Conservation (phyloP, 2,113 vertebrate species). For the Trematomus loennbergii region DNA sequence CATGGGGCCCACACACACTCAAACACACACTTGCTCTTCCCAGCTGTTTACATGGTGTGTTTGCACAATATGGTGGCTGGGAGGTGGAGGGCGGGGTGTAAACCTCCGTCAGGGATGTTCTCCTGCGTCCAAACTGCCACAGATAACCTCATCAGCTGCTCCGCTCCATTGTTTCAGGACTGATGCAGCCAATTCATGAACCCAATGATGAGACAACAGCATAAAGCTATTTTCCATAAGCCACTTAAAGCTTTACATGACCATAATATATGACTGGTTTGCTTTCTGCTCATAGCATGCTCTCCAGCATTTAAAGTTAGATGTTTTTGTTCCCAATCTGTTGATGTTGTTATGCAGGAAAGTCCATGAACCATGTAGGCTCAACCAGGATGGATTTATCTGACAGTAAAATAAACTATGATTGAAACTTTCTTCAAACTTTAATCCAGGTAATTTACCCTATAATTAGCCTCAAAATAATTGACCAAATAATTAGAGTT, state of each 20-base stretch:
- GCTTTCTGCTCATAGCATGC: too few species aligned
- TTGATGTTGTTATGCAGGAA: too few species aligned
- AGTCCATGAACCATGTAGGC: not conserved
- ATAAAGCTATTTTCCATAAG: too few species aligned
- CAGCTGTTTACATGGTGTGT: slow-evolving; percentile 77
- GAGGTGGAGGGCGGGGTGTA: slow-evolving; percentile 49
- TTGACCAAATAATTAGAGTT: not conserved
- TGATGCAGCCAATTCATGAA: not conserved
- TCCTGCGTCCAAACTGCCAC: slow-evolving; percentile 42
- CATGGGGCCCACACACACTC: slow-evolving; percentile 21
- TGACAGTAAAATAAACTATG: not conserved
- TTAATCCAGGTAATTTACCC: not conserved
- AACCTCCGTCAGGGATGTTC: slow-evolving; percentile 60
- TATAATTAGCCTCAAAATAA: too few species aligned
- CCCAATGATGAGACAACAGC: not conserved
- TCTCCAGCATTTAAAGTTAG: too few species aligned
- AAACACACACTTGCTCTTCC: slow-evolving; percentile 35
- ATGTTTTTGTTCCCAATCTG: too few species aligned
- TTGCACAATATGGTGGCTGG: slow-evolving; percentile 75
- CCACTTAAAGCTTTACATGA: not conserved
- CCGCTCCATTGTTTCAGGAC: slow-evolving; percentile 2
- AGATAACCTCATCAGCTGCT: slow-evolving; percentile 46
- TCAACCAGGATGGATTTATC: not conserved
- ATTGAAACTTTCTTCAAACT: not conserved
- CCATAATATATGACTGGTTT: too few species aligned